Evolutionary conservation across 2,888 invertebrate genomes (phyloP).

Genomic region (Drosophila atroscutellata): DNA sequence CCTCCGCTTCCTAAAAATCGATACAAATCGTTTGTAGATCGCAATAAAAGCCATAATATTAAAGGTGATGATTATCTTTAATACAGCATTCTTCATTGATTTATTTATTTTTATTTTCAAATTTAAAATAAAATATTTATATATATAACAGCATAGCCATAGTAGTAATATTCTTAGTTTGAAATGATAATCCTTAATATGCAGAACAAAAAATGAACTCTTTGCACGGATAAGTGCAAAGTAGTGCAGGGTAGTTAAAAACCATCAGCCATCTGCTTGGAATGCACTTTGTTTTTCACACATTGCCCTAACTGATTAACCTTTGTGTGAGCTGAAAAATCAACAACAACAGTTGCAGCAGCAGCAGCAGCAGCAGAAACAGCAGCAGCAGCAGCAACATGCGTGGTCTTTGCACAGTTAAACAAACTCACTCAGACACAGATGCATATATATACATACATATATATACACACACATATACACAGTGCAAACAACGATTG

Average conservation of each 20-base stretch:
- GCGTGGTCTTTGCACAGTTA: conserved; percentile 64
- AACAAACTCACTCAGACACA: conserved; percentile 22
- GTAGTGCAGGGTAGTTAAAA: not conserved
- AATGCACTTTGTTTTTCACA: conserved; percentile 83
- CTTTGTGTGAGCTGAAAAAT: conserved; percentile 76
- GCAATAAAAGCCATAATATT: not conserved
- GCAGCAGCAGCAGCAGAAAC: conserved; percentile 38
- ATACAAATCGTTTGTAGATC: not conserved
- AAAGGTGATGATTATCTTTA: not conserved
- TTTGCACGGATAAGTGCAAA: not conserved
- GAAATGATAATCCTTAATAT: not conserved
- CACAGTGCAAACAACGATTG: conserved; percentile 51
- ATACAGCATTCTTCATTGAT: not conserved
- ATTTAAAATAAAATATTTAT: not conserved
- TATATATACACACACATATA: conserved; percentile 23
- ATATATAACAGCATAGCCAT: not conserved
- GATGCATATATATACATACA: conserved; percentile 32
- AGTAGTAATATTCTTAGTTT: not conserved
- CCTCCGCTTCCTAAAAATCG: too few relatives aligned
- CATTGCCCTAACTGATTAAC: conserved; percentile 81
- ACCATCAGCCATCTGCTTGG: conserved; percentile 38
- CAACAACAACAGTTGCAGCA: conserved; percentile 46
- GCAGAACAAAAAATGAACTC: not conserved
- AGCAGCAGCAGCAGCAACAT: conserved; percentile 33
- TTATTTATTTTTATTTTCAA: not conserved